A percentile compares a stretch with the other conserved stretches of the same genome.
These are phyloP conservation scores for Callopanchax toddi DNA, from an alignment of 2,113 vertebrate genomes.

Conservation along the genomic window DNA sequence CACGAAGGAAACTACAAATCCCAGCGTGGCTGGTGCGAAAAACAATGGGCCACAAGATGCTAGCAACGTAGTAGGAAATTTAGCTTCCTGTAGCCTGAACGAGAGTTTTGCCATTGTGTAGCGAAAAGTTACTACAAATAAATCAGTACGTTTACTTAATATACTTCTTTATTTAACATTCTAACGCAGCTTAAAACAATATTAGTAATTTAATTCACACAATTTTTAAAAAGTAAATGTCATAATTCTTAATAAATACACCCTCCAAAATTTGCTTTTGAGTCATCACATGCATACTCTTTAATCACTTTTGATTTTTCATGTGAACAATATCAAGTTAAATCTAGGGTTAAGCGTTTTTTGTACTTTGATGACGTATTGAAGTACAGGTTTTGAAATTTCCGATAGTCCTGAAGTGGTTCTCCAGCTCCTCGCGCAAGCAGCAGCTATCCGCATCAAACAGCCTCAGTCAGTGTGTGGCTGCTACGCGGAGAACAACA, in stretches of 20 bases:
- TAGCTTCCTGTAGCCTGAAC: neutral
- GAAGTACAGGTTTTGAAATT: rapidly evolving
- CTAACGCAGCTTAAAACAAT: neutral
- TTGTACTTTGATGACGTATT: neutral
- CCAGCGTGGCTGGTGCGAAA: constrained; percentile 31
- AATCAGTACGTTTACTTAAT: neutral
- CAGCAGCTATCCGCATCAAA: constrained; percentile 45
- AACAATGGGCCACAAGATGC: constrained; percentile 1
- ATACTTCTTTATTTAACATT: neutral
- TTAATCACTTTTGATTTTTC: neutral
- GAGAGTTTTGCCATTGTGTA: neutral
- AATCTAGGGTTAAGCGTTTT: neutral
- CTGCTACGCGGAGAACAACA: constrained; percentile 70
- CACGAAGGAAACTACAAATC: constrained; percentile 68
- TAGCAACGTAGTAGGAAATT: rapidly evolving
- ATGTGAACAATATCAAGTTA: neutral
- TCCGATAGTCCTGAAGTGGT: constrained; percentile 7
- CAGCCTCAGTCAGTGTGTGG: constrained; percentile 68
- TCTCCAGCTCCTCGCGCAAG: constrained; percentile 37
- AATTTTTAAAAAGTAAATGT: neutral
- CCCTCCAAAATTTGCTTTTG: neutral
- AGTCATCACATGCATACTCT: neutral
- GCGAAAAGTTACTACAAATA: neutral
- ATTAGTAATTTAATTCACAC: neutral
- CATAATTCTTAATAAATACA: neutral